phyloP scores from a whole-genome alignment of 2,113 vertebrate genomes.

The Bombycilla garrulus region DNA sequence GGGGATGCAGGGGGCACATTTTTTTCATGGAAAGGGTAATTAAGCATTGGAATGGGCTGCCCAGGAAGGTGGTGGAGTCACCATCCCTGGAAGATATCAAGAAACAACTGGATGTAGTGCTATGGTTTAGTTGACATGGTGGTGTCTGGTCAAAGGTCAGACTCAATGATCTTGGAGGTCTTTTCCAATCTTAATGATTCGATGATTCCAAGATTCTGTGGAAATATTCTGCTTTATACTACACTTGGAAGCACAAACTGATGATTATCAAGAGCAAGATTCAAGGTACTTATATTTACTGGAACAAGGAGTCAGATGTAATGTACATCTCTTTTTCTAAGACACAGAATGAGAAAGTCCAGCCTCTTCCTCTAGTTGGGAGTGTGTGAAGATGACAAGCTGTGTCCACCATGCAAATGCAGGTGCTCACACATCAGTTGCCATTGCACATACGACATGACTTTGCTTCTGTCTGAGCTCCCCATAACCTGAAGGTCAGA shows the following conservation, averaged over 20 bases:
- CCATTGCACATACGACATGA: fast-evolving
- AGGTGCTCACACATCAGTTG: neutral
- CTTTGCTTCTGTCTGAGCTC: neutral
- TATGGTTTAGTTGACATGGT: neutral
- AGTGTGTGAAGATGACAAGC: neutral
- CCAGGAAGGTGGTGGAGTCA: neutral
- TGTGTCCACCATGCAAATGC: neutral
- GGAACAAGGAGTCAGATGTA: neutral
- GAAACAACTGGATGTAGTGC: neutral
- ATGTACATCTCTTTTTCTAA: neutral
- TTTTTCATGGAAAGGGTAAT: neutral
- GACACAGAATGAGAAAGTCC: neutral
- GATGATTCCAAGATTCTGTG: neutral
- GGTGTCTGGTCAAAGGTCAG: neutral
- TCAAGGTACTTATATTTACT: neutral
- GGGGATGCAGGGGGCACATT: neutral
- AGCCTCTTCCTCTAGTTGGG: neutral
- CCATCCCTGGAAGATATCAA: neutral
- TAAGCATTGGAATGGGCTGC: neutral
- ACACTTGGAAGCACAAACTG: neutral
- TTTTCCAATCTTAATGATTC: neutral
- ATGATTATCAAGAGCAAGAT: neutral
- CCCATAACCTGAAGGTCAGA: neutral
- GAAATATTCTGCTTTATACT: neutral
- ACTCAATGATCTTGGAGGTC: neutral